Conservation (phyloP, 2,797 vertebrate species). For the Cyclopterus lumpus region DNA sequence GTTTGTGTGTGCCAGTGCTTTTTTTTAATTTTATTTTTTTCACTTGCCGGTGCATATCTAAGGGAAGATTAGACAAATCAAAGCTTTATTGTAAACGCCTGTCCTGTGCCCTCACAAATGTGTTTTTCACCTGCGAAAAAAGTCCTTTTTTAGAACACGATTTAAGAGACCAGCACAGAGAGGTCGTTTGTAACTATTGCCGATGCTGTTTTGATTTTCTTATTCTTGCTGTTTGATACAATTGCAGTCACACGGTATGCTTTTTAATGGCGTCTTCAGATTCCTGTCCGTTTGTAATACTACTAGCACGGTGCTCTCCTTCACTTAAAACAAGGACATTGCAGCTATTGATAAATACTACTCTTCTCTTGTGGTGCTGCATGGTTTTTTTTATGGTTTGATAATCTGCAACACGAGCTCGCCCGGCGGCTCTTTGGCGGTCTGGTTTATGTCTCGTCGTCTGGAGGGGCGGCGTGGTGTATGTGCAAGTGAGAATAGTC, state of each 20-base stretch:
- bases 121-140: slow-evolving; percentile 58
- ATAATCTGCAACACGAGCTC: slow-evolving; percentile 64
- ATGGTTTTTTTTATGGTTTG: slow-evolving; percentile 64
- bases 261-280: slow-evolving; percentile 77
- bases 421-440: slow-evolving; percentile 60
- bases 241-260: slow-evolving; percentile 73
- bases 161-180: slow-evolving; percentile 82
- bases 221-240: slow-evolving; percentile 80
- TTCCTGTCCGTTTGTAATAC: slow-evolving; percentile 78
- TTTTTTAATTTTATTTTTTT: not conserved
- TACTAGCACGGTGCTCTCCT: slow-evolving; percentile 85
- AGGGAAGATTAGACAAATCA: slow-evolving; percentile 73
- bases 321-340: slow-evolving; percentile 85
- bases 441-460: slow-evolving; percentile 34
- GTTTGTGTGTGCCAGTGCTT: slow-evolving; percentile 28
- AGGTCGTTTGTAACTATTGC: slow-evolving; percentile 81
- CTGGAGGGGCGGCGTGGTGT: slow-evolving; percentile 29
- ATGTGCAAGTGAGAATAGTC: slow-evolving; percentile 61
- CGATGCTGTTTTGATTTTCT: slow-evolving; percentile 74
- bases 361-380: slow-evolving; percentile 74
- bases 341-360: slow-evolving; percentile 83
- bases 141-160: slow-evolving; percentile 51
- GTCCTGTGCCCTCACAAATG: slow-evolving; percentile 66
- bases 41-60: slow-evolving; percentile 58
- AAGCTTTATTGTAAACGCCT: slow-evolving; percentile 80